Base-by-base conservation (phyloP, 2,888 invertebrate genomes). In the Argyresthia goedartella region DNA sequence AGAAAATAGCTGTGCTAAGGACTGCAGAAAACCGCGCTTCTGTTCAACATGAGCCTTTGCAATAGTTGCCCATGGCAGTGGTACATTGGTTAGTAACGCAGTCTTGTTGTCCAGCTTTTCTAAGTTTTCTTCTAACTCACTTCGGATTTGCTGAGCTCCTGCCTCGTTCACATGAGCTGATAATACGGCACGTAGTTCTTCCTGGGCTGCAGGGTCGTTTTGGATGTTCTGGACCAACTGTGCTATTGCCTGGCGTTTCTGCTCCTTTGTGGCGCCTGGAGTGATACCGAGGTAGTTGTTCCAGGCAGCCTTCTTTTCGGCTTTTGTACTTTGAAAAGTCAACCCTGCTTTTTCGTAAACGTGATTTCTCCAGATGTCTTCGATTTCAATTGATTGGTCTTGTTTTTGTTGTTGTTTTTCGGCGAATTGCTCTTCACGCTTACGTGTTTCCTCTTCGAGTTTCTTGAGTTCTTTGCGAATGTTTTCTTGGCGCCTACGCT, bases 341-440 rank as follows among this genome's bases (percentile, higher is more conserved):
- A 85, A 64, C 10, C 75, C 77, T 57, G 81, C 81, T 57, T 79
- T 80, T 35, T 69, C 58, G 56, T 76, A 82, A 9, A 85, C 67
- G 50, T 79, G 73, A 48, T 64, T 67, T 59, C 76, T 76, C 78
- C 80, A 85, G 49, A 85, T 60, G 49, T 81, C 78, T 61, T 79
- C 77, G n/a, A 85, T 58, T 49, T 84, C 81, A n/a, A 76, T 55
- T 2, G 69, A 62, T 49, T 69, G 67, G 53, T 69, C 61, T 55
- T 65, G 65, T 53, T 75, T 74, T 54, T 76, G 74, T 9, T 49
- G 35, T 7, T 43, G 13, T 36, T 49, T 13, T 44, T 48, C 36
- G 25, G 42, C 42, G 4, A 42, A 10, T 34, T 42, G 10, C 46
- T 52, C 48, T 52, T 51, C 43, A 15, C 45, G 45, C 25, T 51